Evolutionary conservation across 2,113 vertebrate species (phyloP).

Genomic region (Mesocricetus auratus): DNA sequence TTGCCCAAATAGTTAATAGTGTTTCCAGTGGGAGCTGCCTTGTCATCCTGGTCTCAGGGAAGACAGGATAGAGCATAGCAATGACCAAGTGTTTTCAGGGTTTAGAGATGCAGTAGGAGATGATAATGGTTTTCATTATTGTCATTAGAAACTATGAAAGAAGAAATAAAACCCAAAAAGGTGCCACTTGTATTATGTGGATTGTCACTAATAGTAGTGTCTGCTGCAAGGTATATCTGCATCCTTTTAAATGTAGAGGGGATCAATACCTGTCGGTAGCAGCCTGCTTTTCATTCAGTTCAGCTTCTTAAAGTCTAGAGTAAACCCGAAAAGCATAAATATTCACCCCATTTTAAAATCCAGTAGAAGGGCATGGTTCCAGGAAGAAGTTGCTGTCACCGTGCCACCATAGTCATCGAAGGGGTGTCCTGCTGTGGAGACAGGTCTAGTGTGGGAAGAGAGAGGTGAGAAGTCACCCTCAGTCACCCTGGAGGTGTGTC

Average conservation of each 20-base stretch:
- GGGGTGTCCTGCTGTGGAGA: neutral
- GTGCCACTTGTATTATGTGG: conserved; percentile 65
- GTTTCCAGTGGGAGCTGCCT: neutral
- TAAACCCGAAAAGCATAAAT: neutral
- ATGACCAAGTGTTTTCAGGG: neutral
- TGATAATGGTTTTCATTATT: neutral
- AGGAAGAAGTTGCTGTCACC: no score
- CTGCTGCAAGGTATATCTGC: conserved; percentile 77
- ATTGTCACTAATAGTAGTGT: conserved; percentile 44
- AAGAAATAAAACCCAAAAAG: conserved; percentile 50
- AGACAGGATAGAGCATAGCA: neutral
- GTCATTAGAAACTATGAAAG: neutral
- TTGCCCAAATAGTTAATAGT: neutral
- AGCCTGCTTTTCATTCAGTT: neutral
- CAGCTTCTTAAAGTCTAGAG: neutral
- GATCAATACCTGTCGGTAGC: neutral
- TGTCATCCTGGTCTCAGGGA: neutral
- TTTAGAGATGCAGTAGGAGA: neutral
- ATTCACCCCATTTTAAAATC: neutral
- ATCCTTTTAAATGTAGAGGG: conserved; percentile 37
- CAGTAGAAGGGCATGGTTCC: no score
- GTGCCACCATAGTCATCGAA: neutral
- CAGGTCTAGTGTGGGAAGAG: no score
- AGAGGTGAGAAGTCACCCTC: neutral
- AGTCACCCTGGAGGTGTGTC: neutral